phyloP scores from a whole-genome alignment of 2,888 invertebrate genomes.

The Folsomia candida region DNA sequence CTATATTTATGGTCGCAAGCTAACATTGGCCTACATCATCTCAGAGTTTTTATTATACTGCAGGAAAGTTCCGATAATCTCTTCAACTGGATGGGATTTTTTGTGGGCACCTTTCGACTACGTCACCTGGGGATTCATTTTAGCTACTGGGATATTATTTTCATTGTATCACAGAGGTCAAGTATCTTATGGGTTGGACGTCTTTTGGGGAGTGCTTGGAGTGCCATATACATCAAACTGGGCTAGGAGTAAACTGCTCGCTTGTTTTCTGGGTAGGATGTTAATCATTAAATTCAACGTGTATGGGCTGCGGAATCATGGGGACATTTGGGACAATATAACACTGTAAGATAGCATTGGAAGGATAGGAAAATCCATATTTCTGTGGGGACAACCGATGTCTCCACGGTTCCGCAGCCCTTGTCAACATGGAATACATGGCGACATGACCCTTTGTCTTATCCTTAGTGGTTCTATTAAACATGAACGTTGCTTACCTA shows the following conservation, averaged over 20 bases:
- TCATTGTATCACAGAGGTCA: neutral
- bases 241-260: neutral
- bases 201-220: slow-evolving; percentile 2
- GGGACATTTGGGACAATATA: too few species aligned
- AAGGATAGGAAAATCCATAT: too few species aligned
- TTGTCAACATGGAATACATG: too few species aligned
- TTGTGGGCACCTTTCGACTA: slow-evolving; percentile 5
- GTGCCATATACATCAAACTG: neutral
- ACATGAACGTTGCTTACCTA: slow-evolving; percentile 8
- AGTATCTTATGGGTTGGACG: slow-evolving; percentile 10
- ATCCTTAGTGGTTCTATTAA: neutral
- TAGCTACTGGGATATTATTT: neutral
- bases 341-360: too few species aligned
- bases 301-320: too few species aligned
- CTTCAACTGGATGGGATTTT: slow-evolving; percentile 8
- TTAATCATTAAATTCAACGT: too few species aligned
- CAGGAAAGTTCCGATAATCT: slow-evolving; percentile 7
- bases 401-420: too few species aligned
- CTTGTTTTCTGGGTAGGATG: neutral
- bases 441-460: too few species aligned
- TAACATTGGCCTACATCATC: neutral
- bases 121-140: neutral
- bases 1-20: slow-evolving; percentile 2
- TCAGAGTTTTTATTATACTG: slow-evolving; percentile 9
- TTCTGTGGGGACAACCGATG: too few species aligned